These are phyloP conservation scores for Myiopsitta monachus DNA, from an alignment of 2,113 vertebrate genomes.

Conservation along the genomic window DNA sequence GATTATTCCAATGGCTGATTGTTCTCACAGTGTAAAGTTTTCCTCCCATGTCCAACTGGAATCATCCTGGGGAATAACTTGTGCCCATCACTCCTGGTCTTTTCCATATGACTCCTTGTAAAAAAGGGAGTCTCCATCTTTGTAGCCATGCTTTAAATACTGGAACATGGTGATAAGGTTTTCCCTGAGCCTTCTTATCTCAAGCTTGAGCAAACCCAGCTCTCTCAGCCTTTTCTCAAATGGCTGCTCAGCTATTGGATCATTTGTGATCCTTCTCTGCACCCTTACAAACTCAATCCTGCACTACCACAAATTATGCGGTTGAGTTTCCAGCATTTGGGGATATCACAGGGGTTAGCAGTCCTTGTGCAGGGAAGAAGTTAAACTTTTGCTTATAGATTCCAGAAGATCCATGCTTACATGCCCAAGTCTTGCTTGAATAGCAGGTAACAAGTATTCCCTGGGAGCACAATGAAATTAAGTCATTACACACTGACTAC, in stretches of 20 bases:
- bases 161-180: background rate
- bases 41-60: background rate
- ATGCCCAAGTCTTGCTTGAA: background rate
- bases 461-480: background rate
- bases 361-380: background rate
- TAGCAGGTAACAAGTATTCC: background rate
- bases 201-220: background rate
- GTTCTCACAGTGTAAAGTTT: background rate
- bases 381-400: background rate
- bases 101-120: background rate
- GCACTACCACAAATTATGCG: constrained; percentile 43
- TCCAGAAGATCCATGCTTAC: background rate
- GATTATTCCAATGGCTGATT: background rate
- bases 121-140: background rate
- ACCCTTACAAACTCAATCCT: background rate
- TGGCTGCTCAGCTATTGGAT: background rate
- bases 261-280: background rate
- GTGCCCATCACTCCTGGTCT: background rate
- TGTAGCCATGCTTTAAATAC: background rate
- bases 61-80: background rate
- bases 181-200: background rate
- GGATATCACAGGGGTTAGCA: background rate
- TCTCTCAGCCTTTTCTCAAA: background rate
- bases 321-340: constrained; percentile 27
- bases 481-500: background rate